Evolutionary conservation across 2,888 invertebrate genomes (phyloP), one percentile per base, ranked within the genome.

Genomic region (Aphodius sticticus): DNA sequence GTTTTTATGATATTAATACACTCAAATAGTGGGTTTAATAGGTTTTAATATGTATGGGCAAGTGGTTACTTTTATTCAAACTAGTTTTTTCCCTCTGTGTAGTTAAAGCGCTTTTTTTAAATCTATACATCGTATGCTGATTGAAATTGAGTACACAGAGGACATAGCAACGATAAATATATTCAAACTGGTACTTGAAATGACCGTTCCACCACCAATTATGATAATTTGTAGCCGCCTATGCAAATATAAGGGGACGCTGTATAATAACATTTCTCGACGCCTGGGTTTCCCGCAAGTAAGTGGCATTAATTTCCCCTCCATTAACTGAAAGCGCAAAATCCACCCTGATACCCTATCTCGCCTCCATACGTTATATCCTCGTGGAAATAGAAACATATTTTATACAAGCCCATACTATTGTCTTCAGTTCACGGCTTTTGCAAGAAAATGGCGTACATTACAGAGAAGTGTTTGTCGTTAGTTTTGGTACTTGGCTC

Each of bases 261-360:
- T 53, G 53, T 12, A 5, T 53, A 53, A 53, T 53, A 12, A 12
- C 53, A 53, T 53, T 53, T 12, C 53, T 53, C 53, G 53, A 5
- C 53, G 53, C 53, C 12, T 53, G 53, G 4, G 53, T 5, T 12
- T 53, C 53, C 53, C 53, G 53, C 53, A 53, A 53, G 53, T 53
- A 53, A 53, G 9, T 53, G 53, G 53, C 12, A 53, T 53, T 53
- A 53, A 53, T 53, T 53, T 53, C 53, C 53, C 53, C 53, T 53
- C 53, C 53, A 53, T 53, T 53, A 53, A 53, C 53, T 53, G 53
- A 12, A 53, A 3, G 53, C 53, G 53, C 53, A 53, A 7, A 53
- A 53, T 53, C 53, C 53, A 53, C 53, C 53, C 53, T 53, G 53
- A 53, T 53, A 53, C 53, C 53, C 53, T 53, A 53, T 53, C 53